Base-by-base conservation (phyloP, 2,888 invertebrate genomes). In the Polydrusus tereticollis region DNA sequence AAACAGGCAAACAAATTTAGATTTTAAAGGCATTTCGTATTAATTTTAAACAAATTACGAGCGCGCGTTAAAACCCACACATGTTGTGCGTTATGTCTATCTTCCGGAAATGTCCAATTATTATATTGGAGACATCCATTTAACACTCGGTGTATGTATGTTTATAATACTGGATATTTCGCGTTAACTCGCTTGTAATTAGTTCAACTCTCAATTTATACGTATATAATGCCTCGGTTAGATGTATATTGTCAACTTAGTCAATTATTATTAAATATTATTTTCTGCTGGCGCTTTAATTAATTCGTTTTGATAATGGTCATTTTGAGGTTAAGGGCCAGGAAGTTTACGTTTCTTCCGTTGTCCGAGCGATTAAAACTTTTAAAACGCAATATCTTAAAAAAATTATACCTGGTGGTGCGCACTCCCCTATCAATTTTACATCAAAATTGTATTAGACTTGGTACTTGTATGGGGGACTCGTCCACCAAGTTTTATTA, bases 81-180 rank as follows among this genome's bases (percentile, higher is more conserved):
- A 65, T 75, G 69, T 62, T 62, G 41, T 70, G 55, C 68, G 71
- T 71, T 70, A 67, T 74, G 63, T 74, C 74, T 70, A 74, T 74
- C 67, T 70, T 78, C 78, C 81, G 81, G 81, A 81, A 78, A 80
- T 77, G 76, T 77, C 78, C 81, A 81, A 80, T 81, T 81, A 81
- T 79, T 78, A 79, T 79, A 80, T 75, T 79, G 80, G 80, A 81
- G 79, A 80, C 80, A 79, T 80, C 79, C 69, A 80, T 79, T 81
- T 81, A 80, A 79, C 82, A 81, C 82, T 69, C 65, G 60, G 60
- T 55, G 69, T 65, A 18, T 55, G 41, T 41, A 16, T 41, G 60
- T 64, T 73, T 73, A 73, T 73, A 69, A 60, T 41, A 16, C 16
- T 55, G 67, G 62, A 72, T 72, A 68, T 68, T 72, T 64, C 47